Evolutionary conservation across 2,113 vertebrate species (phyloP).

Genomic region (Atherinomorus stipes): DNA sequence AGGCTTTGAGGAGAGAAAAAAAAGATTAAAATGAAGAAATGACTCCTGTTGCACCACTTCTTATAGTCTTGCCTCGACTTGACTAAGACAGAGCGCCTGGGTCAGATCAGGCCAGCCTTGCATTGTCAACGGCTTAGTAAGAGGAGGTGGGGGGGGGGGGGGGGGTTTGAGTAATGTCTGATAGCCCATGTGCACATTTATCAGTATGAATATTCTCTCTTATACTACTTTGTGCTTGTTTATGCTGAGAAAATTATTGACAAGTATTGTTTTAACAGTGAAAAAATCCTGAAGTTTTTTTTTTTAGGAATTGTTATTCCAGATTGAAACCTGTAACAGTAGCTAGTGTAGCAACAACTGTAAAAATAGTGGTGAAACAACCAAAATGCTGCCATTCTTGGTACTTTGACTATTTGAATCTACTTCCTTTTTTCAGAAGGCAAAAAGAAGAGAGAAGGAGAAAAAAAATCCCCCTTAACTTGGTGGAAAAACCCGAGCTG

Average conservation of each 20-base stretch:
- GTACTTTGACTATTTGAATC: slow-evolving; percentile 54
- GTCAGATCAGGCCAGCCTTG: slow-evolving; percentile 47
- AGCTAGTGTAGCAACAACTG: not conserved
- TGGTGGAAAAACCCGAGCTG: slow-evolving; percentile 79
- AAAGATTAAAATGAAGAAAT: slow-evolving; percentile 23
- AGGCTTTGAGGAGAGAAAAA: not conserved
- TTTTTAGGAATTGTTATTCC: not conserved
- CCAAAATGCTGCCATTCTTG: not conserved
- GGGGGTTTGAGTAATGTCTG: slow-evolving; percentile 44
- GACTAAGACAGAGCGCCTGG: slow-evolving; percentile 40
- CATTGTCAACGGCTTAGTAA: slow-evolving; percentile 15
- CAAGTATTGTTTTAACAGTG: too few relatives aligned
- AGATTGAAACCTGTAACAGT: not conserved
- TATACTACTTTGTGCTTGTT: not conserved
- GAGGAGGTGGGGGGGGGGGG: slow-evolving; percentile 10
- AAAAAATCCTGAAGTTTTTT: too few relatives aligned
- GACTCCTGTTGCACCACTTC: slow-evolving; percentile 23
- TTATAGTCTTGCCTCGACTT: slow-evolving; percentile 17
- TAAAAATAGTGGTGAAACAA: not conserved
- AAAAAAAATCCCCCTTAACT: slow-evolving; percentile 52
- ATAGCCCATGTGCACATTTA: slow-evolving; percentile 34
- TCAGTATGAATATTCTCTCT: slow-evolving; percentile 19
- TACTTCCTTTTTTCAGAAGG: slow-evolving; percentile 47
- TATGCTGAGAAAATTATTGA: not conserved
- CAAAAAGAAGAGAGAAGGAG: slow-evolving; percentile 1